Conservation (phyloP, 35 echinoderm and acorn worm species). For the Lytechinus variegatus region DNA sequence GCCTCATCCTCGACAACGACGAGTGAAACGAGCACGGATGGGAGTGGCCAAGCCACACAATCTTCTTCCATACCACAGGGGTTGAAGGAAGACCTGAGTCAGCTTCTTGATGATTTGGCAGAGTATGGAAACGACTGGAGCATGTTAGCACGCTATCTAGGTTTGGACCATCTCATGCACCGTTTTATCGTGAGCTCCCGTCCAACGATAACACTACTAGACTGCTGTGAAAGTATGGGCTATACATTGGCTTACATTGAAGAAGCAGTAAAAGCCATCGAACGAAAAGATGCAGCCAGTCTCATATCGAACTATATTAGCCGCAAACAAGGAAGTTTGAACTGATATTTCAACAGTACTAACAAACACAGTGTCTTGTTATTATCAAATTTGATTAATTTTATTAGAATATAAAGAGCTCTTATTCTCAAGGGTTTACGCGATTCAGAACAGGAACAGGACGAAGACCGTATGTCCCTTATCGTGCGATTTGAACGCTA, state of each 20-base stretch:
- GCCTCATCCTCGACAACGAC: conserved; percentile 7
- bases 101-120: conserved; percentile 50
- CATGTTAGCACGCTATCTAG: conserved; percentile 73
- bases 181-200: conserved; percentile 51
- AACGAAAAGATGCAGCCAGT: conserved; percentile 62
- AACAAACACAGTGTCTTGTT: background rate
- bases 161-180: conserved; percentile 65
- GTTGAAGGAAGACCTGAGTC: conserved; percentile 68
- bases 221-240: conserved; percentile 71
- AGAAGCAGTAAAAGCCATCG: conserved; percentile 65
- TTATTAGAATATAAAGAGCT: background rate
- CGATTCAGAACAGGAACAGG: background rate
- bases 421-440: background rate
- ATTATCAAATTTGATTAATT: background rate
- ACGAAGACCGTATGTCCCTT: no score
- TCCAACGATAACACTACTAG: conserved; percentile 72
- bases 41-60: background rate
- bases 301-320: conserved; percentile 40
- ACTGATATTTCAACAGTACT: background rate
- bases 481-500: no score
- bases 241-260: conserved; percentile 58
- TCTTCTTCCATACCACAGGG: background rate
- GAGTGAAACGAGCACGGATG: background rate
- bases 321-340: background rate
- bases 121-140: conserved; percentile 72